These are phyloP conservation scores for Silurus lanzhouensis DNA, from an alignment of 2,797 vertebrate species.

Conservation along the genomic window DNA sequence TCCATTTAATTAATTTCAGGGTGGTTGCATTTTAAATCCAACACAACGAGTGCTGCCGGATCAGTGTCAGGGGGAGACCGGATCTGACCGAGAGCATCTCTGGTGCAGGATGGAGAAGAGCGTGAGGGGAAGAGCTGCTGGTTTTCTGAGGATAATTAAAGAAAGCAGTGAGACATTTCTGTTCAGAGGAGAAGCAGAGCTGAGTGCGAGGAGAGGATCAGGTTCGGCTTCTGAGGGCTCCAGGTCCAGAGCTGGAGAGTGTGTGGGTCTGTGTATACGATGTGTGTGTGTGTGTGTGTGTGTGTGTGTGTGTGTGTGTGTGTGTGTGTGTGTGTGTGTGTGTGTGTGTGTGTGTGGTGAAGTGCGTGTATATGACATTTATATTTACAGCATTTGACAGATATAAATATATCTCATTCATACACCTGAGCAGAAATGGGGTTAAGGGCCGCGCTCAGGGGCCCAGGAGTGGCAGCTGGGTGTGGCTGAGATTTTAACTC, in stretches of 20 bases:
- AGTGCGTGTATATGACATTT: too few species aligned
- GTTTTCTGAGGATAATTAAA: conserved; percentile 3
- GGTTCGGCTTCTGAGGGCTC: too few species aligned
- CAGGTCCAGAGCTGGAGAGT: background rate
- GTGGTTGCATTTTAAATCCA: background rate
- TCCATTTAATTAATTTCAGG: background rate
- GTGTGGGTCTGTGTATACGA: background rate
- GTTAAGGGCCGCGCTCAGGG: too few species aligned
- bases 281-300: background rate
- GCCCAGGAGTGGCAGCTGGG: too few species aligned
- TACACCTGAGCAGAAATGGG: too few species aligned
- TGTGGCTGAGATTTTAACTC: too few species aligned
- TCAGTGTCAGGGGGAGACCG: background rate
- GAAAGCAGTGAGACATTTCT: background rate
- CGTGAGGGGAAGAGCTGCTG: too few species aligned
- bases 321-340: background rate
- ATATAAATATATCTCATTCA: too few species aligned
- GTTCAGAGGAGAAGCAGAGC: background rate
- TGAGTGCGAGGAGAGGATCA: background rate
- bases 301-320: too few species aligned
- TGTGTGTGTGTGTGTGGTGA: too few species aligned
- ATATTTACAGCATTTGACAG: too few species aligned
- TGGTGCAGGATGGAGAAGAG: background rate
- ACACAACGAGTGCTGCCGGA: background rate
- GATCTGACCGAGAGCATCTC: background rate